phyloP scores from a whole-genome alignment of 2,113 vertebrate genomes.

The Corythoichthys intestinalis region DNA sequence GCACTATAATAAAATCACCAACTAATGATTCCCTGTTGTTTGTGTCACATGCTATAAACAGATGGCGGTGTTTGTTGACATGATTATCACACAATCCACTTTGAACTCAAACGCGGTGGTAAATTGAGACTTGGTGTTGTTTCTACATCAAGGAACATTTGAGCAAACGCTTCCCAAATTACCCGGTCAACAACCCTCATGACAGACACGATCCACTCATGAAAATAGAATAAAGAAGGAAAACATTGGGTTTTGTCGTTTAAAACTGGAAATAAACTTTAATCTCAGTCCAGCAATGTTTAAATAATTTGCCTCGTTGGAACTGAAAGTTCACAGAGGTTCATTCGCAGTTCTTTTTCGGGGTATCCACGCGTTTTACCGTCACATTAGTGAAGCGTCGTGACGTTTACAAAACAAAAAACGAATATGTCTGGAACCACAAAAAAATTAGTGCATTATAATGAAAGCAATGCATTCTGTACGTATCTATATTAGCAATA shows the following conservation, averaged over 20 bases:
- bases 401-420: too few relatives aligned
- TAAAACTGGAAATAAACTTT: constrained; percentile 35
- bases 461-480: too few relatives aligned
- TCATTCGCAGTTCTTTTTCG: not conserved
- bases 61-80: constrained; percentile 19
- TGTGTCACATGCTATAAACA: constrained; percentile 13
- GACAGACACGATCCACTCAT: constrained; percentile 42
- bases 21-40: constrained; percentile 29
- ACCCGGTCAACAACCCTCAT: constrained; percentile 28
- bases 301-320: constrained; percentile 15
- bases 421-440: too few relatives aligned
- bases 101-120: constrained; percentile 18
- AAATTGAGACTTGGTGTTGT: constrained; percentile 15
- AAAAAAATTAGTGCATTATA: too few relatives aligned
- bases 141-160: constrained; percentile 38
- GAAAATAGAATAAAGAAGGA: constrained; percentile 38
- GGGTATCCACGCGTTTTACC: not conserved
- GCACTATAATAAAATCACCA: not conserved
- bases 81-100: constrained; percentile 28
- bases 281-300: constrained; percentile 31
- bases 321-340: constrained; percentile 19
- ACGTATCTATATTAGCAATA: too few relatives aligned
- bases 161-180: constrained; percentile 33
- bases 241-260: constrained; percentile 20
- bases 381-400: not conserved